Evolutionary conservation across 2,888 invertebrate species (phyloP), one percentile per base, ranked within the genome.

Genomic region (Meghimatium bilineatum): DNA sequence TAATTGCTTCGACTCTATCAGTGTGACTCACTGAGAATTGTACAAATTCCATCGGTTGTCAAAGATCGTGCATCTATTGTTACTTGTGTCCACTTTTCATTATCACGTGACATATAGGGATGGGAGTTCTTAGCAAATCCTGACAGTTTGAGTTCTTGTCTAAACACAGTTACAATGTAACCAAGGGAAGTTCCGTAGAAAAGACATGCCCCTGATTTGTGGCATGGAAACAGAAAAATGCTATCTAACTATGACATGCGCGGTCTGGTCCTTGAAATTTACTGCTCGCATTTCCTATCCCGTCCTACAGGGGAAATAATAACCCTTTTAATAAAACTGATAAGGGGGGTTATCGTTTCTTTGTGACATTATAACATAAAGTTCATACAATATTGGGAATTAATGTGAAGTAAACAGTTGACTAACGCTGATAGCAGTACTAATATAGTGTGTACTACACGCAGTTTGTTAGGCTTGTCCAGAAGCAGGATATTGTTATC

Each of bases 311-410:
- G 49, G 72, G n/a, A 49, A 72, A 29, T 44, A 72, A 44, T 44
- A 6, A 10, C 72, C 44, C n/a, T 14, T 72, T 71, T 71, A 44
- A 72, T 72, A 72, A 72, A 44, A 72, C 72, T 72, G 72, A 72
- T 72, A 72, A 72, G 44, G 72, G 44, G 72, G 49, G 72, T 72
- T 72, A 72, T 72, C 72, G 72, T 72, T 72, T 29, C 44, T 29
- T 72, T 72, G 2, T 38, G 44, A n/a, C 38, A 49, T 38, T 38
- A 71, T 71, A 72, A 72, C 72, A n/a, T 44, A 72, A 72, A 72
- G 44, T 29, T 49, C 72, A 49, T 44, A 44, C n/a, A 72, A 49
- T 12, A 72, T 14, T 72, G 44, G 49, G 6, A 49, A 72, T 72
- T 72, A 72, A 72, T 72, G 49, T 72, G 72, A 38, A 71, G 71